phyloP scores from a whole-genome alignment of 2,113 vertebrate genomes.

The Sardina pilchardus region DNA sequence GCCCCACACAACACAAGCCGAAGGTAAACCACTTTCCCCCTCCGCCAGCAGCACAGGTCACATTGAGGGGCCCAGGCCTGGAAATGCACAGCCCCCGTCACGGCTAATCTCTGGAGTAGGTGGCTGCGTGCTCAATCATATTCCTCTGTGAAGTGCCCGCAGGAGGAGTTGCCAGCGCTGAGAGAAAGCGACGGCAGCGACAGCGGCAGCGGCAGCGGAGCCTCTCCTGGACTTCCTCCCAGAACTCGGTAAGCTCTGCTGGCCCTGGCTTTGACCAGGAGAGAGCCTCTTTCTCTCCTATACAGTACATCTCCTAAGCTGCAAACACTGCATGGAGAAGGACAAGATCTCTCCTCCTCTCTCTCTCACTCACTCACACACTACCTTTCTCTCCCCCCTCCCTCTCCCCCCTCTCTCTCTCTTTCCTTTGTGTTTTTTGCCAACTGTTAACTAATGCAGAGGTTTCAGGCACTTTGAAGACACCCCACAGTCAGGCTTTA shows the following conservation, averaged over 20 bases:
- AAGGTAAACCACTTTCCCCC: background rate
- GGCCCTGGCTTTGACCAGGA: background rate
- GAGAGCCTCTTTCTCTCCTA: background rate
- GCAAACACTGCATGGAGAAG: background rate
- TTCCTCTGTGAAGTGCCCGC: background rate
- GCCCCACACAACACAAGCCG: background rate
- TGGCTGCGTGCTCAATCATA: slow-evolving; percentile 8
- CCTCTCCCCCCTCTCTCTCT: too few species aligned
- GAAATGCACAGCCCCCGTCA: background rate
- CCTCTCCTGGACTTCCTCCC: slow-evolving; percentile 6
- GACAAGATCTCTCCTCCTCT: background rate
- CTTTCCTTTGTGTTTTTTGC: background rate
- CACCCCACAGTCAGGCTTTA: background rate
- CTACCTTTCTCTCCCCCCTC: too few species aligned
- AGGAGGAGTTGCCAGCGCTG: background rate
- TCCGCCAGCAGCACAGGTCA: background rate
- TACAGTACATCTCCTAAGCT: background rate
- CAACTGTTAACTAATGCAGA: background rate
- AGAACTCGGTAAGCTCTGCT: background rate
- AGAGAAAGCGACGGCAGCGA: background rate
- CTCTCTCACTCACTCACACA: background rate
- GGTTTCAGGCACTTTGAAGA: background rate
- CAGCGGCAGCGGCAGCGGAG: background rate
- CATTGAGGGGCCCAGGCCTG: background rate
- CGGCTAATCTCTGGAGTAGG: background rate